These are phyloP conservation scores for Podarcis siculus DNA, from an alignment of 2,797 vertebrate species.

Conservation along the genomic window DNA sequence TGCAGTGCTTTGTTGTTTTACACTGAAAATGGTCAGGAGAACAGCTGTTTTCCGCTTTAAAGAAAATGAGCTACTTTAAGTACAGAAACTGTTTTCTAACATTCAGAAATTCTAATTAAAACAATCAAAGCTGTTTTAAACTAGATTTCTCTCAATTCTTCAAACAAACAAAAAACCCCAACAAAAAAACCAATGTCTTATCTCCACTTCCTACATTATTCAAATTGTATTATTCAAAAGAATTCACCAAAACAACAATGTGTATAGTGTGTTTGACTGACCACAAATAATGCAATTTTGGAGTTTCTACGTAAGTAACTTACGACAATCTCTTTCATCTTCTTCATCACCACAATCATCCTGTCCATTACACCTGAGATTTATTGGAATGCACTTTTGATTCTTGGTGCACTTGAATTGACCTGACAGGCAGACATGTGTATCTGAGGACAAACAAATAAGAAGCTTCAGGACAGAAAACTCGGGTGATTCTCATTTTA, in stretches of 20 bases:
- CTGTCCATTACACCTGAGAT: conserved; percentile 95
- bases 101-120: background rate
- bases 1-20: conserved; percentile 91
- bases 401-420: conserved; percentile 97
- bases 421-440: conserved; percentile 94
- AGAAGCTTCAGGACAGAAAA: background rate
- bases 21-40: conserved; percentile 86
- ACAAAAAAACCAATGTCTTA: background rate
- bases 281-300: background rate
- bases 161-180: background rate
- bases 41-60: conserved; percentile 85
- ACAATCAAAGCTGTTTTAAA: background rate
- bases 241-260: background rate
- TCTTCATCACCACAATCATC: conserved; percentile 96
- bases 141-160: background rate
- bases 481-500: background rate
- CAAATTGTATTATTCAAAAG: background rate
- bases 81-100: background rate
- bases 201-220: background rate
- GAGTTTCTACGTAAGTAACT: conserved; percentile 66
- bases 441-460: conserved; percentile 81
- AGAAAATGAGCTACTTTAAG: conserved; percentile 60
- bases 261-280: background rate
- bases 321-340: conserved; percentile 97
- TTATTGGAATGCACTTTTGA: conserved; percentile 87